Base-by-base conservation (phyloP, 2,113 vertebrate species). In the Thunnus thynnus region DNA sequence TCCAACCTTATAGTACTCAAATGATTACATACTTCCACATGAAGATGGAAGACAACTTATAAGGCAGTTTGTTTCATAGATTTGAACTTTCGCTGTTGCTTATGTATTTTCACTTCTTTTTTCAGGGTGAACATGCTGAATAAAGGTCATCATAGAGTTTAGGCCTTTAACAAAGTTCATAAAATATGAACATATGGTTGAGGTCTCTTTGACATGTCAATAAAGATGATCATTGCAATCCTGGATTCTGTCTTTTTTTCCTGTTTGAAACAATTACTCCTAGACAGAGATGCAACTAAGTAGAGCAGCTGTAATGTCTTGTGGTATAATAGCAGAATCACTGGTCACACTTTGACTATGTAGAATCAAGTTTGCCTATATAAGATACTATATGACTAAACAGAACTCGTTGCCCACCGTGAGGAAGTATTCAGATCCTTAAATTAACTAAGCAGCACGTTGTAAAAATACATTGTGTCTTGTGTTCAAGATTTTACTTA, bases 141-240 rank as follows among this genome's bases (percentile, higher is more conserved):
- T 41, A 41, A 41, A 6, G 7, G 51, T 67, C 76, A 16, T 54
- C 61, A 44, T 60, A 60, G 13, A 48, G 36, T 48, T 51, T 30
- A 77, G 7, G 10, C 63, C 76, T 68, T 83, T 76, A 44, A 47
- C 41, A 51, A 17, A 68, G 72, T 84, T 85, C 36, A 81, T 85
- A 72, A 67, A 85, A 87, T 87, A 83, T 87, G 85, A 80, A 69
- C 22, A 3, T 17, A 9, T 56, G 44, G 6, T 48, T 77, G 22
- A 12, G 44, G 50, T 3, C 12, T 51, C 2, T 47, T n/a, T 20
- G 16, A 41, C 2, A n/a, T 30, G 25, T 60, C 9, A 88, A 90
- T 90, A 88, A 90, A 90, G 25, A 72, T 62, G 2, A 51, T 14
- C 10, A 73, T 36, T 5, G 57, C 36, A 32, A n/a, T 60, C 14